Conservation (phyloP, 2,888 invertebrate species). For the Coelopa pilipes region DNA sequence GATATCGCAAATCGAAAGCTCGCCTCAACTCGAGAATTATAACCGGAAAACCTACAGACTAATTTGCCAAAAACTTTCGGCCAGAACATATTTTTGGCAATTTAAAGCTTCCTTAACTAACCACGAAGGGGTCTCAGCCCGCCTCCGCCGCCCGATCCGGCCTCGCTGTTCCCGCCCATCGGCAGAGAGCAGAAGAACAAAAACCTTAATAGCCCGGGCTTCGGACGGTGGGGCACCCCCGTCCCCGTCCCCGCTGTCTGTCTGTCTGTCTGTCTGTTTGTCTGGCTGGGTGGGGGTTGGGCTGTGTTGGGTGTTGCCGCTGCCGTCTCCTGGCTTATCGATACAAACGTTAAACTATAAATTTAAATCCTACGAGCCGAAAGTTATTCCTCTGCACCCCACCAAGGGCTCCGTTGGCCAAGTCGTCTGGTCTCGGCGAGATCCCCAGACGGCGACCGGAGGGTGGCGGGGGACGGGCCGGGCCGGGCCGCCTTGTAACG, state of each 20-base stretch:
- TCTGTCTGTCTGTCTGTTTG: conserved; percentile 8
- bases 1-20: conserved; percentile 17
- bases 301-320: no score
- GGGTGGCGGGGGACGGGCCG: no score
- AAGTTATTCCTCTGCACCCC: conserved; percentile 19
- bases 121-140: background rate
- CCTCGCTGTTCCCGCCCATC: no score
- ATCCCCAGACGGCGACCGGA: no score
- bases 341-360: conserved; percentile 61
- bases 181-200: conserved; percentile 1
- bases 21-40: conserved; percentile 9
- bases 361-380: conserved; percentile 46
- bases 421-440: no score
- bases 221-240: background rate
- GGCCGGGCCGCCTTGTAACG: conserved; percentile 59
- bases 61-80: conserved; percentile 37
- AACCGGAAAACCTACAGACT: conserved; percentile 37
- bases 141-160: no score
- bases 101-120: conserved; percentile 22
- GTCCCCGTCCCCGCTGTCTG: no score
- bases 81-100: conserved; percentile 37
- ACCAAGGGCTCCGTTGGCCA: no score
- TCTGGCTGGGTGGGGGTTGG: no score
- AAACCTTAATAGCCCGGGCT: conserved; percentile 53
- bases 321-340: conserved; percentile 51